These are phyloP conservation scores for Stictocephala bisonia DNA, from an alignment of 2,888 invertebrate species.

Conservation along the genomic window DNA sequence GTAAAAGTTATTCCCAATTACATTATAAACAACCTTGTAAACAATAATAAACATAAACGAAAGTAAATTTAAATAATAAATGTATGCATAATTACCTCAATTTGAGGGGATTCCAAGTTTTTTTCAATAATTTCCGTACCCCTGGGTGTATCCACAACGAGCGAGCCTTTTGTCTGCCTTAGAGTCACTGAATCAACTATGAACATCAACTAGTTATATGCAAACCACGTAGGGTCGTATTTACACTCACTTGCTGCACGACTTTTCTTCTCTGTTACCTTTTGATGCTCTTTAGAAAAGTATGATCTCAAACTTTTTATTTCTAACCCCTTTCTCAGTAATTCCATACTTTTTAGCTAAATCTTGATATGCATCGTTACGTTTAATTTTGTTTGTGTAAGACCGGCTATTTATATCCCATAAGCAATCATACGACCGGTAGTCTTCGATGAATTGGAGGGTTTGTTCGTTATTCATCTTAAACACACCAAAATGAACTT, in stretches of 20 bases:
- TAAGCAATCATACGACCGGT: background rate
- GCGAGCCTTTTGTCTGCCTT: constrained; percentile 43
- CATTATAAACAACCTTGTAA: too few relatives aligned
- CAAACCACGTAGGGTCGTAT: constrained; percentile 40
- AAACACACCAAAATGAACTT: too few relatives aligned
- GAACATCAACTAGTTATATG: constrained; percentile 45
- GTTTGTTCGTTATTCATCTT: too few relatives aligned
- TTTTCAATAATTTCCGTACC: background rate
- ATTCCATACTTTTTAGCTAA: constrained; percentile 38
- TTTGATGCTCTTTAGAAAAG: constrained; percentile 49
- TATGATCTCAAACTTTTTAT: constrained; percentile 47
- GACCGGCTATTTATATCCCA: background rate
- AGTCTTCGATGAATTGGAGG: constrained; percentile 3
- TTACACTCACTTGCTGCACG: constrained; percentile 45
- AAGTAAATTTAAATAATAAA: too few relatives aligned
- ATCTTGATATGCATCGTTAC: background rate
- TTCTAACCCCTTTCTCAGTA: constrained; percentile 27
- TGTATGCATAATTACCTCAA: too few relatives aligned
- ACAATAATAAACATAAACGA: too few relatives aligned
- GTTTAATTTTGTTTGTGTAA: constrained; percentile 24
- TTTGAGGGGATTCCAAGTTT: too few relatives aligned
- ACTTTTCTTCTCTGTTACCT: constrained; percentile 37
- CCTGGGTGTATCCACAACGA: too few relatives aligned
- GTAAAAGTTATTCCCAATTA: too few relatives aligned
- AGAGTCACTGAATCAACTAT: constrained; percentile 41